Evolutionary conservation across 2,888 invertebrate genomes (phyloP).

Genomic region (Harmothoe impar): DNA sequence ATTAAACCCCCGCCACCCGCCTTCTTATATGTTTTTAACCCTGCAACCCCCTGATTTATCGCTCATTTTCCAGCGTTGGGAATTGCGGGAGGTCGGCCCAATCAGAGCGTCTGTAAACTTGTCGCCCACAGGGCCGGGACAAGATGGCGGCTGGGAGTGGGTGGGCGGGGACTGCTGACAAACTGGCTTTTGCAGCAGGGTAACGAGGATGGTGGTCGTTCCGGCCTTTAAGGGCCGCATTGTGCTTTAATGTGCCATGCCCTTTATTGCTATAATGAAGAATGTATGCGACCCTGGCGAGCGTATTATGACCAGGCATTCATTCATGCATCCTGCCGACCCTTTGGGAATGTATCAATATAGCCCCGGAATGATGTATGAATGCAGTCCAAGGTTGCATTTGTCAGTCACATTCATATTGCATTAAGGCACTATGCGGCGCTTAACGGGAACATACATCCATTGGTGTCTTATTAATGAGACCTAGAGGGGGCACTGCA

Average conservation of each 20-base stretch:
- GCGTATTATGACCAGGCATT: too few species aligned
- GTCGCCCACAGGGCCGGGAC: not conserved
- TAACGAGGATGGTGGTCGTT: not conserved
- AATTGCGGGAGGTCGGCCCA: not conserved
- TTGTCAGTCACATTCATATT: too few species aligned
- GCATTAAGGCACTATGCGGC: too few species aligned
- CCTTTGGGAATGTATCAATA: too few species aligned
- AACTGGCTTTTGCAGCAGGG: not conserved
- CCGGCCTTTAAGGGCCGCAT: too few species aligned
- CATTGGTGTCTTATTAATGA: constrained; percentile 3
- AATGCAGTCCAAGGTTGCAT: too few species aligned
- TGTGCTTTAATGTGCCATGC: too few species aligned
- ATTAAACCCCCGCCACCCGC: not conserved
- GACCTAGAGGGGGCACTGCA: not conserved
- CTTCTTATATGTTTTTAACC: not conserved
- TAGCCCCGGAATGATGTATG: too few species aligned
- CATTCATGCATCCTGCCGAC: too few species aligned
- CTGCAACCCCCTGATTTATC: not conserved
- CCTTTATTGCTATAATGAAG: too few species aligned
- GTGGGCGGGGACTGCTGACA: not conserved
- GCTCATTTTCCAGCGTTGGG: constrained; percentile 8
- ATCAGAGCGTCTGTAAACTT: not conserved
- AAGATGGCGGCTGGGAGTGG: not conserved
- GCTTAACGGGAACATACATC: not conserved
- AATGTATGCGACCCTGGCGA: too few species aligned